These are phyloP conservation scores for Furcifer pardalis DNA, from an alignment of 2,797 vertebrate genomes.

Conservation along the genomic window DNA sequence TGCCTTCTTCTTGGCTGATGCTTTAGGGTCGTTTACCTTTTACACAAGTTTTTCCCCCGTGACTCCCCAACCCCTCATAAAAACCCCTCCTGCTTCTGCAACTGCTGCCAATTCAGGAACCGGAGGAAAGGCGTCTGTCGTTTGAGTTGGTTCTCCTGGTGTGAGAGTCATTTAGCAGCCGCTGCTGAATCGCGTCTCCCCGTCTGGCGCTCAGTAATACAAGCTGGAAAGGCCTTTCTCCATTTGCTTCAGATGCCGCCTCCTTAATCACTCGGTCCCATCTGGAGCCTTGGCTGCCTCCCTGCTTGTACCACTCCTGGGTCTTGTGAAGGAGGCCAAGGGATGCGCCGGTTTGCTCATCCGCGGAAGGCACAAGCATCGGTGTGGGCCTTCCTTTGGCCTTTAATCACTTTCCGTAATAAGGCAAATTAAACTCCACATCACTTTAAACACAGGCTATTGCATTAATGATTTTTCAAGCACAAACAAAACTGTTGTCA, in stretches of 20 bases:
- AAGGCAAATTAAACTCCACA: background rate
- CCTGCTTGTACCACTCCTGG: background rate
- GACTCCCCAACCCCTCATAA: background rate
- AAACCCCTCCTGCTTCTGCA: background rate
- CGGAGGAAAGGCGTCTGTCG: background rate
- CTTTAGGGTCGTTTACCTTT: background rate
- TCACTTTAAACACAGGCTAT: background rate
- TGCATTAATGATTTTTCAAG: background rate
- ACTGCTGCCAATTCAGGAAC: too few species aligned
- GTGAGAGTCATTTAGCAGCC: background rate
- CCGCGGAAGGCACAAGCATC: background rate
- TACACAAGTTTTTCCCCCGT: background rate
- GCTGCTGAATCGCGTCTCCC: background rate
- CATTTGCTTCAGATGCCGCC: background rate
- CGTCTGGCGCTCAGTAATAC: background rate
- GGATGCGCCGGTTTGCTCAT: background rate
- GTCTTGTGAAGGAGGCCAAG: background rate
- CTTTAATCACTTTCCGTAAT: background rate
- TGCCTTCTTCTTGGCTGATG: background rate
- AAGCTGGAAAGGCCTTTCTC: background rate
- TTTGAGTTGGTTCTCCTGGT: background rate
- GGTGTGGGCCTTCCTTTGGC: background rate
- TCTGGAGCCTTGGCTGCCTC: background rate
- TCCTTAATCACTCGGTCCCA: background rate
- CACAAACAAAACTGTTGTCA: background rate